These are phyloP conservation scores for Taeniopygia guttata DNA, from an alignment of 2,797 vertebrate genomes.

Conservation along the genomic window DNA sequence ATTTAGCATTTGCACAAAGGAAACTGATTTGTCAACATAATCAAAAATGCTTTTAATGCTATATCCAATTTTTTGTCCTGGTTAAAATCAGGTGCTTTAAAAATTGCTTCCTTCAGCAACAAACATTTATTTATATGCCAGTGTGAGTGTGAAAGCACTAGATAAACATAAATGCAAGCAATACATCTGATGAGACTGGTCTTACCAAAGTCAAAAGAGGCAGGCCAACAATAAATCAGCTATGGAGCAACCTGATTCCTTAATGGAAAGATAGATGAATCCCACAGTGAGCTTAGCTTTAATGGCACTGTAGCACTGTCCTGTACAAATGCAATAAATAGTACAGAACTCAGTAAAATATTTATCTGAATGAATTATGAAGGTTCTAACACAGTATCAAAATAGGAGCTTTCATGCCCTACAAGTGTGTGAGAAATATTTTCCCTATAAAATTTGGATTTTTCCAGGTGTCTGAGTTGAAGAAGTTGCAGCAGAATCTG, in stretches of 20 bases:
- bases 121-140: neutral
- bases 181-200: neutral
- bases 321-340: neutral
- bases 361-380: neutral
- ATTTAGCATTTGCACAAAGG: neutral
- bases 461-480: neutral
- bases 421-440: neutral
- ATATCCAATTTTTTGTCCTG: neutral
- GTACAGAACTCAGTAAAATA: neutral
- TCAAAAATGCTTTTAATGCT: neutral
- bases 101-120: constrained; percentile 12
- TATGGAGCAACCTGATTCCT: neutral
- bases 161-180: neutral
- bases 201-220: neutral
- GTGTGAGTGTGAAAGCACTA: neutral
- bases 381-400: neutral
- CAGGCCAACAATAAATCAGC: neutral
- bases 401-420: neutral
- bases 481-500: neutral
- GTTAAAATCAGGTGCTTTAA: neutral
- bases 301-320: neutral
- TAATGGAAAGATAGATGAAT: neutral
- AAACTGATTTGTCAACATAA: neutral
- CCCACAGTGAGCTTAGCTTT: neutral
- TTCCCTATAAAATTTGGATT: neutral